Conservation (phyloP, 2,113 vertebrate genomes). For the Glaucidium brasilianum region DNA sequence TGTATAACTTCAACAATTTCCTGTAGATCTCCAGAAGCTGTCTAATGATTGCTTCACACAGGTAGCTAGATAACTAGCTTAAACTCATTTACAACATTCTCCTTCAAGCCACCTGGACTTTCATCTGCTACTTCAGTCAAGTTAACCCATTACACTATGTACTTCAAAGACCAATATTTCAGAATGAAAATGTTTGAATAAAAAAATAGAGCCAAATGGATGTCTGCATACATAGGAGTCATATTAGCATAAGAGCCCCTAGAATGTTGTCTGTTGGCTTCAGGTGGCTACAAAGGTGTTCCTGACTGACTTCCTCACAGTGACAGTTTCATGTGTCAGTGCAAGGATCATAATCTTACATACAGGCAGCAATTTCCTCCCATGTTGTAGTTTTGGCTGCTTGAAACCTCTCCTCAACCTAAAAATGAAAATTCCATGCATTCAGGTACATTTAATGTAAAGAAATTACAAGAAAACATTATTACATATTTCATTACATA, state of each 20-base stretch:
- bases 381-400: background rate
- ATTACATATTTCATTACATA: background rate
- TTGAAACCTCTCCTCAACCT: background rate
- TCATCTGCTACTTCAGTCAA: background rate
- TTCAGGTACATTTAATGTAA: background rate
- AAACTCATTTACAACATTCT: background rate
- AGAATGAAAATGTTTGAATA: background rate
- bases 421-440: background rate
- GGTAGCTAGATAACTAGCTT: background rate
- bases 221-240: rapidly evolving
- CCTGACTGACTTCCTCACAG: background rate
- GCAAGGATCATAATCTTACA: background rate
- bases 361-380: background rate
- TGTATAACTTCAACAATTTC: background rate
- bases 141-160: background rate
- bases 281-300: background rate
- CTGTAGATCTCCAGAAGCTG: background rate
- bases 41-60: background rate
- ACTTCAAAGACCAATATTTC: background rate
- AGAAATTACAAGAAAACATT: background rate
- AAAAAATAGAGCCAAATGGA: background rate
- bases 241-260: background rate
- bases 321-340: background rate
- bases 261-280: background rate
- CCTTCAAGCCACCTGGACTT: background rate